Percentiles rank a stretch among this genome's conserved stretches.
Evolutionary conservation across 2,888 invertebrate species (phyloP).

Genomic region (Metallyticus violacea): DNA sequence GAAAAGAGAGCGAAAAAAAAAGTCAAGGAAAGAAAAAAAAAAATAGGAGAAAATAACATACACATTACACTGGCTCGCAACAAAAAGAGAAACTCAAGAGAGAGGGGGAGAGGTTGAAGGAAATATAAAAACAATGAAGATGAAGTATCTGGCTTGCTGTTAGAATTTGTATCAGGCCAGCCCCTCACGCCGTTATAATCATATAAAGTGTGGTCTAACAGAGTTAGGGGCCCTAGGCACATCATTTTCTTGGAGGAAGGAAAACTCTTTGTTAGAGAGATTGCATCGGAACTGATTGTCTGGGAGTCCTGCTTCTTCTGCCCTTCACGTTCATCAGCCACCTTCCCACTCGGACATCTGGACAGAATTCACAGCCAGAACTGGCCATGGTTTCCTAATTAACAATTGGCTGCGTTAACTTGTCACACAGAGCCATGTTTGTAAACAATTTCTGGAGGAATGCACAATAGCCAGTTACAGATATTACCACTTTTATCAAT

Average conservation of each 20-base stretch:
- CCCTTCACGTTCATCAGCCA: neutral
- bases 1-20: neutral
- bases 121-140: slow-evolving; percentile 17
- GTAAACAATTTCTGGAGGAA: no score
- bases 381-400: no score
- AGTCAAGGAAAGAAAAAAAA: neutral
- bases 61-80: neutral
- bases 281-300: neutral
- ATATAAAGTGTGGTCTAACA: neutral
- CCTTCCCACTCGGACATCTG: neutral
- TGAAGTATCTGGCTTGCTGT: neutral
- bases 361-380: neutral
- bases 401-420: no score
- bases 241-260: neutral
- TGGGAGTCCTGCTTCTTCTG: neutral
- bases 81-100: neutral
- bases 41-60: slow-evolving; percentile 4
- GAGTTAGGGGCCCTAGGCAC: neutral
- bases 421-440: no score
- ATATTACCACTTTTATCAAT: no score
- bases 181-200: neutral
- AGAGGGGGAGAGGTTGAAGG: neutral
- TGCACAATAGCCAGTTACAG: no score
- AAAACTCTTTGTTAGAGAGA: neutral
- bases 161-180: neutral